phyloP scores from a whole-genome alignment of 2,888 invertebrate species.

The Drosophila planitibia region DNA sequence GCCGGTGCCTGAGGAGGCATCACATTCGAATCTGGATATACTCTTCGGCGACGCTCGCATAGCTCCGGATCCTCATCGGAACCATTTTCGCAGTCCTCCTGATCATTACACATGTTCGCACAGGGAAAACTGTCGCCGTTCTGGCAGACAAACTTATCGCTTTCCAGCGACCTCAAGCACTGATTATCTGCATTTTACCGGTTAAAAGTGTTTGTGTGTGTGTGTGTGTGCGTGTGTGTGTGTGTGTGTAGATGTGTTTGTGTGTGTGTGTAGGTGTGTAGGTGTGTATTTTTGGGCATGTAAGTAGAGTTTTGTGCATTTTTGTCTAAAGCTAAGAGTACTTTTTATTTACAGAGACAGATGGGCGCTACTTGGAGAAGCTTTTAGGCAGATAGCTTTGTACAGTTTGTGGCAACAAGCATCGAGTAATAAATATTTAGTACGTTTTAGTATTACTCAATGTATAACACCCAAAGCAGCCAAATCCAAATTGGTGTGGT shows the following conservation, averaged over 20 bases:
- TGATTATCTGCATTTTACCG: slow-evolving; percentile 10
- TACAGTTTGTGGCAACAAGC: slow-evolving; percentile 1
- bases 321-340: background rate
- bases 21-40: slow-evolving; percentile 9
- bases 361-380: background rate
- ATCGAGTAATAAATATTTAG: slow-evolving; percentile 9
- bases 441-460: background rate
- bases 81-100: slow-evolving; percentile 87
- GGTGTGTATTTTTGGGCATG: background rate
- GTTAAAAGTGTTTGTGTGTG: slow-evolving; percentile 12
- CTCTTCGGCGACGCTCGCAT: slow-evolving; percentile 25
- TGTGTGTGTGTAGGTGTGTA: slow-evolving; percentile 8
- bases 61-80: slow-evolving; percentile 87
- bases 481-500: background rate
- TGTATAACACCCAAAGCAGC: slow-evolving; percentile 5
- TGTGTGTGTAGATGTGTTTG: background rate
- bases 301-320: slow-evolving; percentile 9
- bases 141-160: slow-evolving; percentile 17
- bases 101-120: slow-evolving; percentile 85
- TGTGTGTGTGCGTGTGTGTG: slow-evolving; percentile 5
- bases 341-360: slow-evolving; percentile 5
- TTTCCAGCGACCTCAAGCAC: slow-evolving; percentile 14
- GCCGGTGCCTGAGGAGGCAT: no score
- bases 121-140: slow-evolving; percentile 12
- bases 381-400: background rate